Conservation (phyloP, 2,113 vertebrate species). For the Arizona elegans region DNA sequence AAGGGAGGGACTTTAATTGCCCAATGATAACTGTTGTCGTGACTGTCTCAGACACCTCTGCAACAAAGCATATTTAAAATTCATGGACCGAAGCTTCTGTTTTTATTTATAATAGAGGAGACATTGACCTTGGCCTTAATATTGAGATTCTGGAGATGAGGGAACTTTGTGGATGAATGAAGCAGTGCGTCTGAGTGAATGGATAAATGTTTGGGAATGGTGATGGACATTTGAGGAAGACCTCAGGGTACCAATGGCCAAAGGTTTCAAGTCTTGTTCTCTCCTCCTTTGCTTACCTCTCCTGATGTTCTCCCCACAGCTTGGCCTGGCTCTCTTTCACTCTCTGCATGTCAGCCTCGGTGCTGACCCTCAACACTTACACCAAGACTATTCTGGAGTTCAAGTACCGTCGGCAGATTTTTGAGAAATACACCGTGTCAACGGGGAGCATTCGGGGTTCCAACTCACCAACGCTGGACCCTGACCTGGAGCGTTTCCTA, state of each 20-base stretch:
- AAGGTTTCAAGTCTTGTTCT: neutral
- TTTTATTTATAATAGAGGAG: neutral
- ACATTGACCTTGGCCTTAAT: neutral
- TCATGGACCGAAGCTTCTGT: neutral
- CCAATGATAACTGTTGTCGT: neutral
- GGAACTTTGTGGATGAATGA: neutral
- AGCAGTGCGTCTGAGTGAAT: neutral
- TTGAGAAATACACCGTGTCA: slow-evolving; percentile 67
- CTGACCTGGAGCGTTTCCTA: slow-evolving; percentile 54
- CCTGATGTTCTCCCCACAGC: slow-evolving; percentile 45
- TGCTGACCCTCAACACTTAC: slow-evolving; percentile 83
- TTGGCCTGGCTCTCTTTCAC: slow-evolving; percentile 84
- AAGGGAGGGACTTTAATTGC: neutral
- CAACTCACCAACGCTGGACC: slow-evolving; percentile 55
- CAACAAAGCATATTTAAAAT: neutral
- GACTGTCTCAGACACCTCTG: neutral
- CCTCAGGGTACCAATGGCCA: neutral
- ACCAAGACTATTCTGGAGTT: slow-evolving; percentile 83
- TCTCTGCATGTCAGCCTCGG: slow-evolving; percentile 81
- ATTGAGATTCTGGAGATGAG: neutral
- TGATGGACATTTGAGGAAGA: neutral
- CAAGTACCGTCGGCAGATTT: slow-evolving; percentile 68
- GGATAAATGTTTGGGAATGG: neutral
- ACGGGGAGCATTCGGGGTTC: slow-evolving; percentile 64
- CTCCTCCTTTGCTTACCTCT: neutral